phyloP scores from a whole-genome alignment of 2,888 invertebrate genomes.

The Leptinotarsa peninsularis region DNA sequence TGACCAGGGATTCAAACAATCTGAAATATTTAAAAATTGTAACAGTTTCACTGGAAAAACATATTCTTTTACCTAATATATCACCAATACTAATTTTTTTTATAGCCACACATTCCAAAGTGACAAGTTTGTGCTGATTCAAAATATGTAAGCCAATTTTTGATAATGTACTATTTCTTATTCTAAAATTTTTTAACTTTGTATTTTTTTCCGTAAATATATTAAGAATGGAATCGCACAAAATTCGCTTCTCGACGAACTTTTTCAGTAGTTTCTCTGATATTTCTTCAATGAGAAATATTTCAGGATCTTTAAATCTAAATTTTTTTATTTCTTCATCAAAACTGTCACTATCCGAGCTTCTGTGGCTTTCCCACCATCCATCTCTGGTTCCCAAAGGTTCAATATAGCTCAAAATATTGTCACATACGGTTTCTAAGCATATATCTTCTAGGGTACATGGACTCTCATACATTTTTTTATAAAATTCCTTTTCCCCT shows the following conservation, averaged over 20 bases:
- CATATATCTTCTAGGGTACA: constrained; percentile 73
- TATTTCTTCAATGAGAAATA: constrained; percentile 71
- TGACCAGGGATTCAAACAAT: constrained; percentile 76
- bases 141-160: constrained; percentile 72
- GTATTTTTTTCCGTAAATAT: constrained; percentile 70
- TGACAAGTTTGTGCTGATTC: constrained; percentile 73
- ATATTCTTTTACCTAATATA: constrained; percentile 52
- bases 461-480: constrained; percentile 73
- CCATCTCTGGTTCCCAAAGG: constrained; percentile 57
- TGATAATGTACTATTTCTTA: constrained; percentile 72
- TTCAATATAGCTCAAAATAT: constrained; percentile 66
- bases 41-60: neutral
- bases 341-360: constrained; percentile 43
- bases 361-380: constrained; percentile 43
- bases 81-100: constrained; percentile 71
- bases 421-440: constrained; percentile 74
- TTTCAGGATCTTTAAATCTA: constrained; percentile 69
- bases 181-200: constrained; percentile 70
- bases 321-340: constrained; percentile 51
- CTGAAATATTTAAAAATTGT: constrained; percentile 55
- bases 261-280: constrained; percentile 70
- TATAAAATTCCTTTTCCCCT: neutral
- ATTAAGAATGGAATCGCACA: constrained; percentile 73
- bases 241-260: constrained; percentile 70
- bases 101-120: constrained; percentile 72